These are phyloP conservation scores for Amphiprion clarkii DNA, from an alignment of 2,797 vertebrate species.

Conservation along the genomic window DNA sequence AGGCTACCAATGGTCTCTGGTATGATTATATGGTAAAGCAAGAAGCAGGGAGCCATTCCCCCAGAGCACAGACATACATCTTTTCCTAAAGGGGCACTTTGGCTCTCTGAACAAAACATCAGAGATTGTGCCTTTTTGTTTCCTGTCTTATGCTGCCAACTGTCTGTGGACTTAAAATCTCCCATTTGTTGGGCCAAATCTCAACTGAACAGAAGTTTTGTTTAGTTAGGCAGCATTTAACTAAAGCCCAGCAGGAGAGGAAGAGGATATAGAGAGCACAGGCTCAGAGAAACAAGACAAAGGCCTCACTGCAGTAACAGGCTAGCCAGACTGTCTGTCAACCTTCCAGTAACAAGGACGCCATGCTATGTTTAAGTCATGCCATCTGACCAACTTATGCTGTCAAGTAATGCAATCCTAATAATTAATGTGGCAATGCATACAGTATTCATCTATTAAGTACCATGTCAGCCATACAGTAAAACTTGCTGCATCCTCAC, in stretches of 20 bases:
- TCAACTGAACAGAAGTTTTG: not conserved
- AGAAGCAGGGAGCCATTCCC: too few species aligned
- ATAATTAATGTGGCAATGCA: not conserved
- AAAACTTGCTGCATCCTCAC: slow-evolving; percentile 63
- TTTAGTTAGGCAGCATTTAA: too few species aligned
- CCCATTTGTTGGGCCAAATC: not conserved
- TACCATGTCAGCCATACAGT: not conserved
- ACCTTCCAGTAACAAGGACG: too few species aligned
- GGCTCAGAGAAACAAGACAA: too few species aligned
- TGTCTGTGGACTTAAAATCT: not conserved
- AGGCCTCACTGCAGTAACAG: too few species aligned
- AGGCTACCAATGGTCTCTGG: too few species aligned
- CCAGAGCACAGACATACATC: not conserved
- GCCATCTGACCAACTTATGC: too few species aligned
- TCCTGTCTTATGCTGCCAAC: not conserved
- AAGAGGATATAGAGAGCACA: too few species aligned
- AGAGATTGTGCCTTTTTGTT: not conserved
- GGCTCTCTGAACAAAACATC: not conserved
- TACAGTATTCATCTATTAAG: not conserved
- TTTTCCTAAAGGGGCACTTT: not conserved
- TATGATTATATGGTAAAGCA: too few species aligned
- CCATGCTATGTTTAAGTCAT: too few species aligned
- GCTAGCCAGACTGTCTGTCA: not conserved
- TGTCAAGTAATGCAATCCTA: not conserved
- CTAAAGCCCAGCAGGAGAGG: too few species aligned